Conservation (phyloP, 1,140 invertebrate genomes). For the Triops cancriformis region DNA sequence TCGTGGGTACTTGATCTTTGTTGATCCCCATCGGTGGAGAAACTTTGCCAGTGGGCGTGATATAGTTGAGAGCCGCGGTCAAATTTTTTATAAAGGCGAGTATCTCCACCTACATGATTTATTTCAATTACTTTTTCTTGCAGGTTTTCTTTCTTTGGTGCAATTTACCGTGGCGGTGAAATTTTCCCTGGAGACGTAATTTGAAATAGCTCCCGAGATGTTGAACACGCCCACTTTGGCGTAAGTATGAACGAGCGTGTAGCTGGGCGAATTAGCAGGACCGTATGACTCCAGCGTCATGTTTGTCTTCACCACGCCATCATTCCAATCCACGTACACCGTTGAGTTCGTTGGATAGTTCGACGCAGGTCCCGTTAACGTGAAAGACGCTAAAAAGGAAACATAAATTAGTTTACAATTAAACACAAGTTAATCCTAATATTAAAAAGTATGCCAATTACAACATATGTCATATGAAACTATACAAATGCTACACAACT, state of each 20-base stretch:
- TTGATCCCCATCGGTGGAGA: background rate
- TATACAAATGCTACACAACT: too few relatives aligned
- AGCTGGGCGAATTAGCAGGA: background rate
- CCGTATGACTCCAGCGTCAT: constrained; percentile 23
- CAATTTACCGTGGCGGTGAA: constrained; percentile 27
- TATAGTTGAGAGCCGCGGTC: background rate
- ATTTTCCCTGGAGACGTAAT: constrained; percentile 32
- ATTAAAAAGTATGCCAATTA: too few relatives aligned
- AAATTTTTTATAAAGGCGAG: background rate
- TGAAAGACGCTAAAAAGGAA: background rate
- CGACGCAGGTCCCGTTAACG: background rate
- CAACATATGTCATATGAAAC: too few relatives aligned
- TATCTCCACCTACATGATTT: background rate
- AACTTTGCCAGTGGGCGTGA: background rate
- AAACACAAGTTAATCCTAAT: too few relatives aligned
- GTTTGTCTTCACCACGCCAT: constrained; percentile 28
- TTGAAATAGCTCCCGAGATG: constrained; percentile 33
- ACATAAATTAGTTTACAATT: background rate
- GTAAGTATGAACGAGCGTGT: constrained; percentile 32
- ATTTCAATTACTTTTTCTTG: background rate
- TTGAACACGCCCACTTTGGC: constrained; percentile 31
- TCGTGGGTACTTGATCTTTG: background rate
- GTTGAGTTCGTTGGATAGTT: constrained; percentile 33
- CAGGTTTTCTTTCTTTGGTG: background rate
- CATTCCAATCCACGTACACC: constrained; percentile 33